phyloP scores from a whole-genome alignment of 2,797 vertebrate genomes.

The Pterois miles region DNA sequence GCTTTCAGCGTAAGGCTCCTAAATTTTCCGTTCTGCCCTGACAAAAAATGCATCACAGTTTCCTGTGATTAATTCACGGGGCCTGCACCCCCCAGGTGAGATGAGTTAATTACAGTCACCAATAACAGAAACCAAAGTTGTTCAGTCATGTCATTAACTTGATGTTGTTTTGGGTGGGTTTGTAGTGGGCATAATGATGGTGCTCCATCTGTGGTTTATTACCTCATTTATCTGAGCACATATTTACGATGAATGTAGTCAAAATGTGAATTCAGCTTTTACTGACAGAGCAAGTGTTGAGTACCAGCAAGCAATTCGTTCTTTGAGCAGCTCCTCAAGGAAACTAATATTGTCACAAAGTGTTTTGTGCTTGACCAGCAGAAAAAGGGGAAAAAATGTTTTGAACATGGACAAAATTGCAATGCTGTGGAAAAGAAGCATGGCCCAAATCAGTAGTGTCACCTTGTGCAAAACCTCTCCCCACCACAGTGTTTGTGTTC shows the following conservation, averaged over 20 bases:
- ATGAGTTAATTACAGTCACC: slow-evolving; percentile 64
- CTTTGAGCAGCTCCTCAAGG: slow-evolving; percentile 18
- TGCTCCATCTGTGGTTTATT: not conserved
- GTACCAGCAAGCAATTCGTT: slow-evolving; percentile 29
- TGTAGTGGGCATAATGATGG: slow-evolving; percentile 16
- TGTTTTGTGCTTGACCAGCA: slow-evolving; percentile 67
- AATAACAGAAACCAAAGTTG: slow-evolving; percentile 57
- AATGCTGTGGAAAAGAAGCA: slow-evolving; percentile 36
- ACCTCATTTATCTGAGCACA: slow-evolving; percentile 36
- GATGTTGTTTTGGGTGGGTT: slow-evolving; percentile 30
- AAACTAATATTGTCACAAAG: slow-evolving; percentile 56
- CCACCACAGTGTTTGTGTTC: slow-evolving; percentile 13
- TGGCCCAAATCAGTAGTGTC: slow-evolving; percentile 49
- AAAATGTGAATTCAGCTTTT: slow-evolving; percentile 54
- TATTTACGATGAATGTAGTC: slow-evolving; percentile 30
- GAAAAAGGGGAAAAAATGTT: slow-evolving; percentile 59
- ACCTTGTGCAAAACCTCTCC: slow-evolving; percentile 16
- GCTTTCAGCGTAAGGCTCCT: slow-evolving; percentile 8
- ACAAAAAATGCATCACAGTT: slow-evolving; percentile 37
- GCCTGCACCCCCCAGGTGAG: slow-evolving; percentile 50
- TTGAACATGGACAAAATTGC: slow-evolving; percentile 43
- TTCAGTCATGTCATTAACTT: slow-evolving; percentile 66
- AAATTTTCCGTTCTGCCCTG: not conserved
- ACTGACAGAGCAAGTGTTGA: slow-evolving; percentile 33
- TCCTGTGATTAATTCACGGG: slow-evolving; percentile 49